Evolutionary conservation across 2,888 invertebrate genomes (phyloP).

Genomic region (Crocallis elinguaria): DNA sequence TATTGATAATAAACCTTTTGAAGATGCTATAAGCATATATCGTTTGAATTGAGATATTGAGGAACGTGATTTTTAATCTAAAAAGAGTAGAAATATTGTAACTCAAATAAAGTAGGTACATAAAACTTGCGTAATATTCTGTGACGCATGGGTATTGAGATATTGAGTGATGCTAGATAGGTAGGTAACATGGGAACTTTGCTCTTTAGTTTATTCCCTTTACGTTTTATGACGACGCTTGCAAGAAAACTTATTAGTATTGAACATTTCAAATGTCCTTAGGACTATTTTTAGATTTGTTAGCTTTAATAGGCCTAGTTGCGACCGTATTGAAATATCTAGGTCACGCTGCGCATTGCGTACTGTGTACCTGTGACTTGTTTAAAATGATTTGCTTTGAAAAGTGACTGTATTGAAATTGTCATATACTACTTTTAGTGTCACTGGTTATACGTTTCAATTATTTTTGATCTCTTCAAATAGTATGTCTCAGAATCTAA

Average conservation of each 20-base stretch:
- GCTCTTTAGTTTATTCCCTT: constrained; percentile 9
- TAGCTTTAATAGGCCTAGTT: constrained; percentile 19
- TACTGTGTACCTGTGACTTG: constrained; percentile 45
- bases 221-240: constrained; percentile 1
- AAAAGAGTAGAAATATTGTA: background rate
- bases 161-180: background rate
- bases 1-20: constrained; percentile 3
- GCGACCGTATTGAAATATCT: constrained; percentile 48
- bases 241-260: constrained; percentile 11
- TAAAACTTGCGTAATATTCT: constrained; percentile 24
- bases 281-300: constrained; percentile 25
- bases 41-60: background rate
- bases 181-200: constrained; percentile 6
- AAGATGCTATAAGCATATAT: background rate
- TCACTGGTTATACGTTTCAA: background rate
- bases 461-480: too few relatives aligned
- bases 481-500: too few relatives aligned
- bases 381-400: constrained; percentile 27
- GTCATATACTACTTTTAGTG: background rate
- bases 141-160: too few relatives aligned
- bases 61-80: background rate
- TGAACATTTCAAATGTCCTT: constrained; percentile 14
- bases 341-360: constrained; percentile 58
- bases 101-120: constrained; percentile 4
- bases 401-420: background rate